These are phyloP conservation scores for Macquaria ambigua DNA, from an alignment of 2,113 vertebrate species.

Conservation along the genomic window DNA sequence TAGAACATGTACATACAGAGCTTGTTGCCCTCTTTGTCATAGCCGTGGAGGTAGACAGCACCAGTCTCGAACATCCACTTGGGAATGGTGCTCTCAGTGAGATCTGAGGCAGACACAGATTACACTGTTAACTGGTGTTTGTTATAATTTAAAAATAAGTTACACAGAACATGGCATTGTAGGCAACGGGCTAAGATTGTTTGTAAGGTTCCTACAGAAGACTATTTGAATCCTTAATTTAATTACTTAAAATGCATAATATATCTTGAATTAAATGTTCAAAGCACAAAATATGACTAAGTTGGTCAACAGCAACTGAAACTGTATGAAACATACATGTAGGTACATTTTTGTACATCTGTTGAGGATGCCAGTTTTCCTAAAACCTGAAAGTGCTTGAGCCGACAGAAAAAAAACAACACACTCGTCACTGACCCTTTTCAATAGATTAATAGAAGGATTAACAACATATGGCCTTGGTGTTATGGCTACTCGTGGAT, in stretches of 20 bases:
- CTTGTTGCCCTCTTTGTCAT: slow-evolving; percentile 98
- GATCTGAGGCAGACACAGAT: slow-evolving; percentile 81
- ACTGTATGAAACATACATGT: neutral
- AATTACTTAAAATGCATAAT: neutral
- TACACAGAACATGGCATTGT: neutral
- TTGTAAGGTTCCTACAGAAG: neutral
- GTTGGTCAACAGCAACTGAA: neutral
- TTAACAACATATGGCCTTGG: neutral
- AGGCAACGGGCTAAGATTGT: neutral
- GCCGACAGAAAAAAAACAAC: neutral
- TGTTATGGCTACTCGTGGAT: neutral
- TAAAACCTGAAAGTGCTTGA: neutral
- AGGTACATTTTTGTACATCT: neutral
- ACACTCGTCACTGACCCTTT: neutral
- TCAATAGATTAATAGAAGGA: neutral
- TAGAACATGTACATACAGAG: slow-evolving; percentile 87
- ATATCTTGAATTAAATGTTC: neutral
- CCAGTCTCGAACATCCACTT: slow-evolving; percentile 93
- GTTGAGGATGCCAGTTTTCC: neutral
- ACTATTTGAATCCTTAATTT: neutral
- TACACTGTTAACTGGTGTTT: neutral
- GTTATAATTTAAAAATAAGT: neutral
- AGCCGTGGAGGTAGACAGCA: slow-evolving; percentile 93
- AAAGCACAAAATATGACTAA: neutral
- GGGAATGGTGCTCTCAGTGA: slow-evolving; percentile 92